Conservation (phyloP, 2,797 vertebrate species). For the Periophthalmus magnuspinnatus region DNA sequence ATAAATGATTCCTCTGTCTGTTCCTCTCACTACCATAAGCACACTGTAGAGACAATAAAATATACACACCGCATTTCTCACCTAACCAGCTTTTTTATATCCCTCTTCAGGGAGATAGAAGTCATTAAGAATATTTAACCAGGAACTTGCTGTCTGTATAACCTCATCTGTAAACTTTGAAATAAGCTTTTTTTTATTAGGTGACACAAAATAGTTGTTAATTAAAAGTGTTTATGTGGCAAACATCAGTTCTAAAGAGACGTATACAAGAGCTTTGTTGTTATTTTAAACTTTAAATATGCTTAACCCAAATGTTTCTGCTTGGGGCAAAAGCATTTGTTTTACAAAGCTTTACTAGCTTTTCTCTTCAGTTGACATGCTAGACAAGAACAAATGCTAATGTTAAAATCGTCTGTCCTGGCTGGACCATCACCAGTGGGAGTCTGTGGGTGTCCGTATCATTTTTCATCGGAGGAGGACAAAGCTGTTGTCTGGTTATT, state of each 20-base stretch:
- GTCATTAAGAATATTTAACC: constrained; percentile 60
- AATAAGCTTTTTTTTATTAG: neutral
- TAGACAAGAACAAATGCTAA: constrained; percentile 23
- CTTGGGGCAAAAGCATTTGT: neutral
- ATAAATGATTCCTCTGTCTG: constrained; percentile 3
- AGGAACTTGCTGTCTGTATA: constrained; percentile 33
- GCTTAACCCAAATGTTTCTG: neutral
- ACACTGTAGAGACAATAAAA: no score
- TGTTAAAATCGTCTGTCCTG: constrained; percentile 28
- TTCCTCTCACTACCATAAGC: neutral
- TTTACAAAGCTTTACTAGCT: neutral
- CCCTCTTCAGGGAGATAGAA: constrained; percentile 25
- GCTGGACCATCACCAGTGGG: constrained; percentile 34
- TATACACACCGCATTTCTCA: no score
- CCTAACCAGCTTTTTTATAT: no score
- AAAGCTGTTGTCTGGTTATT: constrained; percentile 50
- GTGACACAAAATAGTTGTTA: neutral
- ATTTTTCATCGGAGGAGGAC: constrained; percentile 58
- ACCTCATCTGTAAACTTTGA: constrained; percentile 29
- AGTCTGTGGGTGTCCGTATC: constrained; percentile 35
- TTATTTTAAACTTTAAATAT: neutral
- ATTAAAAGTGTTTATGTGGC: neutral
- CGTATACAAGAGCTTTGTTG: neutral
- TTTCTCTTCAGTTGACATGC: neutral
- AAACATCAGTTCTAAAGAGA: neutral